These are phyloP conservation scores for Mormyrus iriodes DNA, from an alignment of 2,113 vertebrate species.

Conservation along the genomic window DNA sequence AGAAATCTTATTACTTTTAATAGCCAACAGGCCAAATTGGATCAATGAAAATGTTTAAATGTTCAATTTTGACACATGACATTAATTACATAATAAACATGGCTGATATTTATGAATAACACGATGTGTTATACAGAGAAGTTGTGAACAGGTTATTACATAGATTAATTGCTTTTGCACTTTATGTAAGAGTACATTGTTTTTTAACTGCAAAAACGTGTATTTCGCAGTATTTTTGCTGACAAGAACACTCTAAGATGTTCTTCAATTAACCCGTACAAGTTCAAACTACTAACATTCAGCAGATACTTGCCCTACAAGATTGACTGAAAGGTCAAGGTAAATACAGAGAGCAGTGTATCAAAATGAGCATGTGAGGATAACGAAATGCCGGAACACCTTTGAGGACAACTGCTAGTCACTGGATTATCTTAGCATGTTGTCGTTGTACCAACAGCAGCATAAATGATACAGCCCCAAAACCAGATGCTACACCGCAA, in stretches of 20 bases:
- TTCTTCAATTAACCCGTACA: not conserved
- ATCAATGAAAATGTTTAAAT: constrained; percentile 36
- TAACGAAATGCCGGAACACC: not conserved
- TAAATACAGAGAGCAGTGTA: not conserved
- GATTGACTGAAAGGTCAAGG: not conserved
- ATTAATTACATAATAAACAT: constrained; percentile 52
- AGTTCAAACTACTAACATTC: not conserved
- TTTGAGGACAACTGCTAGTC: not conserved
- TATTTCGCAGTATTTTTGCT: not conserved
- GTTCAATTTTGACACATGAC: constrained; percentile 37
- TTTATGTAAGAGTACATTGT: not conserved
- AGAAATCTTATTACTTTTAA: constrained; percentile 46
- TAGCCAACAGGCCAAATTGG: constrained; percentile 40
- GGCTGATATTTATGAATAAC: constrained; percentile 41
- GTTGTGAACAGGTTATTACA: constrained; percentile 4
- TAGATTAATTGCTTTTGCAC: not conserved
- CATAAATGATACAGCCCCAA: not conserved
- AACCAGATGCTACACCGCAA: not conserved
- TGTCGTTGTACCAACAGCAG: not conserved
- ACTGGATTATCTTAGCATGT: not conserved
- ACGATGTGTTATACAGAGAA: not conserved
- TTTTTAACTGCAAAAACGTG: not conserved
- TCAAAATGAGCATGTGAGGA: not conserved
- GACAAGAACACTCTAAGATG: not conserved
- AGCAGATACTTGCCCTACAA: not conserved